Evolutionary conservation across 2,888 invertebrate genomes (phyloP), one percentile per base, ranked within the genome.

Genomic region (Caenorhabditis drosophilae): DNA sequence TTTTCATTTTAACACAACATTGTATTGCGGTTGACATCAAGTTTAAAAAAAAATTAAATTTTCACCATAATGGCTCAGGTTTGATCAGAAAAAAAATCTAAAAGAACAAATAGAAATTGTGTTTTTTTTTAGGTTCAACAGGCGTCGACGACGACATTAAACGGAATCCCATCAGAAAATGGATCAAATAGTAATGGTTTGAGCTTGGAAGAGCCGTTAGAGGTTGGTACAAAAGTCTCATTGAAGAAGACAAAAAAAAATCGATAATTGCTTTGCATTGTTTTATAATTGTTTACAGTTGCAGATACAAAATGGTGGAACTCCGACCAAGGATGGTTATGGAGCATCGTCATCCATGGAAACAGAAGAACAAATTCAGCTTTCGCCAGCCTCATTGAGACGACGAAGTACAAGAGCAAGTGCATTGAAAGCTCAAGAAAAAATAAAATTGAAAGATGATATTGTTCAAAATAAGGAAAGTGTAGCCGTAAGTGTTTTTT

Each of bases 401-500:
- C 70, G 81, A 18, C 63, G 82, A 27, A 72, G 72, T 45, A 79
- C 82, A 2, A 59, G 81, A 26, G 80, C 77, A 18, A 72, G 68
- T 23, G 75, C 78, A n/a, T 60, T 81, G 48, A 79, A 82, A 56
- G 81, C 81, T 1, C 76, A 77, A 44, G 78, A 81, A 57, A 82
- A 78, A 61, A 71, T 82, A 25, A 78, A 78, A 55, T 38, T 74
- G 51, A 76, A 75, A 48, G 79, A 77, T 45, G 73, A 72, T 35
- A 56, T 68, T 12, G 61, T 58, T 2, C 54, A 55, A 38, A 23
- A 12, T 20, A 9, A 18, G 11, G n/a, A 16, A 16, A 6, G 15
- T 16, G 6, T 2, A 26, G 26, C 20, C n/a, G n/a, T n/a, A n/a
- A n/a, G n/a, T n/a, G n/a, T n/a, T n/a, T n/a, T n/a, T n/a, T n/a